Evolutionary conservation across 2,888 invertebrate genomes (phyloP).

Genomic region (Luperina testacea): DNA sequence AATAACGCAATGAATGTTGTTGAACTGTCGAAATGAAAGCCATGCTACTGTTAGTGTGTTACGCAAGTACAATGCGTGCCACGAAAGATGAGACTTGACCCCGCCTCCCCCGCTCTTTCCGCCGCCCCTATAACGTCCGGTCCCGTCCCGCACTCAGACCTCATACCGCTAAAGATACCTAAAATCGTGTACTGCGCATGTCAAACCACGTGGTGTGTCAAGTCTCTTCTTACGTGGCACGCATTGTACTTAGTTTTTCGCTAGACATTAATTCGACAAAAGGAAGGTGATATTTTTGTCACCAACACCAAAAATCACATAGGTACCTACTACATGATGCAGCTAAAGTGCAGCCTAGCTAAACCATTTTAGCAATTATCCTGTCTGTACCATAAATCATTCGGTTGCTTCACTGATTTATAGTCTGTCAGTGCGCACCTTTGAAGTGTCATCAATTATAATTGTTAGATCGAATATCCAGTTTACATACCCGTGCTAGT

Average conservation of each 20-base stretch:
- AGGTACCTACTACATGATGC: neutral
- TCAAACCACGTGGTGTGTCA: too few relatives aligned
- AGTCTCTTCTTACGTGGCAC: too few relatives aligned
- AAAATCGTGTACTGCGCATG: too few relatives aligned
- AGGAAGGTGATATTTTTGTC: neutral
- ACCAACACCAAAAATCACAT: neutral
- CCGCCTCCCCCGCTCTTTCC: too few relatives aligned
- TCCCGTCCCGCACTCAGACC: too few relatives aligned
- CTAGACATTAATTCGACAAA: neutral
- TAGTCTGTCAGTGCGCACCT: conserved; percentile 1
- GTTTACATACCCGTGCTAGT: neutral
- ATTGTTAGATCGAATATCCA: neutral
- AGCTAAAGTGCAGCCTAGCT: neutral
- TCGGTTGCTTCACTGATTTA: conserved; percentile 31
- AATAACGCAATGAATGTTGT: too few relatives aligned
- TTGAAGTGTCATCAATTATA: conserved; percentile 10
- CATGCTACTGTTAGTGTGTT: too few relatives aligned
- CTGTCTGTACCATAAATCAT: conserved; percentile 23
- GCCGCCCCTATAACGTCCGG: too few relatives aligned
- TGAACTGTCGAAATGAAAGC: too few relatives aligned
- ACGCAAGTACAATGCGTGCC: too few relatives aligned
- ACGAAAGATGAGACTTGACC: too few relatives aligned
- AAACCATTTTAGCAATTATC: neutral
- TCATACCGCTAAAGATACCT: too few relatives aligned
- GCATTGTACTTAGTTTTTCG: neutral